Base-by-base conservation (phyloP, 1,140 invertebrate genomes). In the Pseudomyrmex concolor region DNA sequence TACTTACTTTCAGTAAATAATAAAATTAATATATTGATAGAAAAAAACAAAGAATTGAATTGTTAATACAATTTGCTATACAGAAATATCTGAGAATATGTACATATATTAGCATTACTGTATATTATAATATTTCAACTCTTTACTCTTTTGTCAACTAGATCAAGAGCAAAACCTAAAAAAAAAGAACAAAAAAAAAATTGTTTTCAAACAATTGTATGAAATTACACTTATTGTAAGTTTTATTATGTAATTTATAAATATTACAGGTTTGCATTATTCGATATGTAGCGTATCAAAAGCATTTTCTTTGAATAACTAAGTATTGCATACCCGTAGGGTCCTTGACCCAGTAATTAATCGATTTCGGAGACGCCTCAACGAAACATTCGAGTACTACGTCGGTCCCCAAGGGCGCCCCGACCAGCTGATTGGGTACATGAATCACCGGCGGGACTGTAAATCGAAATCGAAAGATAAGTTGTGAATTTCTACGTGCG, bases 351-450 rank as follows among this genome's bases (percentile, higher is more conserved):
- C 98, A 98, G 93, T 97, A 98, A 95, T 97, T 98, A 94, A 98
- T 97, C 82, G 97, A 97, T 93, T 96, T 97, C 8, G 98, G 98
- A 73, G 96, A 98, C 9, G 98, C 97, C 92, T 98, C 98, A 34
- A 98, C 97, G 90, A 96, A 96, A 93, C 98, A 99, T 94, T 98
- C 98, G 70, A 99, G 95, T 13, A 96, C 96, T 74, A 99, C 97
- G 92, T 98, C 97, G 83, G 97, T 97, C 63, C 97, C 96, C 68
- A 97, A 93, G n/a, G 97, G 97, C 62, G 97, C 97, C 10, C 97
- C 97, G 48, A 98, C 96, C 90, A 98, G 95, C 95, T 98, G 97
- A 95, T 97, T 98, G 51, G 97, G 97, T 70, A 98, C 97, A 94
- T 97, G 96, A 91, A 98, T 97, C 85, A 97, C 96, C 13, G 98